Evolutionary conservation across 2,113 vertebrate genomes (phyloP).

Genomic region (Neodon shergylaensis): DNA sequence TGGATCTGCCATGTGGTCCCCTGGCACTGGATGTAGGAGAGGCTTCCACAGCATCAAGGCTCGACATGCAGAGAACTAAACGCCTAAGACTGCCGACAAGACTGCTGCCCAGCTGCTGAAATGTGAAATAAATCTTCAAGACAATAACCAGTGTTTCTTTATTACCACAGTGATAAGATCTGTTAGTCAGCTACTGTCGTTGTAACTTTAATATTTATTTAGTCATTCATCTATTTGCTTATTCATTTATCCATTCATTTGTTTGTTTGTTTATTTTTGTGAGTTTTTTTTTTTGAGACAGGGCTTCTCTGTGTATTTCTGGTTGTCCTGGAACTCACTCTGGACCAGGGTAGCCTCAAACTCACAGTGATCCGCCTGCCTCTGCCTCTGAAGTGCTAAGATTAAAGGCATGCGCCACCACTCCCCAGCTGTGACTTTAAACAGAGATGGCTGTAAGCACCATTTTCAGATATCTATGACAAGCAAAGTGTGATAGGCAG

Average conservation of each 20-base stretch:
- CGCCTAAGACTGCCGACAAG: background rate
- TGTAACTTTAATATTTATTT: background rate
- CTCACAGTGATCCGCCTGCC: too few species aligned
- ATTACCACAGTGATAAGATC: slow-evolving; percentile 8
- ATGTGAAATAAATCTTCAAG: background rate
- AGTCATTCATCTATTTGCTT: too few species aligned
- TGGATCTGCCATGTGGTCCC: background rate
- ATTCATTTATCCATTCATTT: too few species aligned
- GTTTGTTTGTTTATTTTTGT: too few species aligned
- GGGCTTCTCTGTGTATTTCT: too few species aligned
- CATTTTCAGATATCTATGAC: background rate
- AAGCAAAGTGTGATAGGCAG: background rate
- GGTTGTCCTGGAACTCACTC: too few species aligned
- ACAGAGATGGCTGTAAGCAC: background rate
- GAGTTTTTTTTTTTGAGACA: too few species aligned
- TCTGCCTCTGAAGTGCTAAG: too few species aligned
- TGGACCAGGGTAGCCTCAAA: too few species aligned
- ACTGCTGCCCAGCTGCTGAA: background rate
- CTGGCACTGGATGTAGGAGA: background rate
- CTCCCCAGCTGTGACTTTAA: background rate
- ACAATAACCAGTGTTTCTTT: background rate
- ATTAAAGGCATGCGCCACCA: too few species aligned
- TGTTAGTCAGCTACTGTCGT: background rate
- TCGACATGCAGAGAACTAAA: background rate
- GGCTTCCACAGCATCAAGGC: background rate